These are phyloP conservation scores for Pammene aurita DNA, from an alignment of 2,888 invertebrate species.

Conservation along the genomic window DNA sequence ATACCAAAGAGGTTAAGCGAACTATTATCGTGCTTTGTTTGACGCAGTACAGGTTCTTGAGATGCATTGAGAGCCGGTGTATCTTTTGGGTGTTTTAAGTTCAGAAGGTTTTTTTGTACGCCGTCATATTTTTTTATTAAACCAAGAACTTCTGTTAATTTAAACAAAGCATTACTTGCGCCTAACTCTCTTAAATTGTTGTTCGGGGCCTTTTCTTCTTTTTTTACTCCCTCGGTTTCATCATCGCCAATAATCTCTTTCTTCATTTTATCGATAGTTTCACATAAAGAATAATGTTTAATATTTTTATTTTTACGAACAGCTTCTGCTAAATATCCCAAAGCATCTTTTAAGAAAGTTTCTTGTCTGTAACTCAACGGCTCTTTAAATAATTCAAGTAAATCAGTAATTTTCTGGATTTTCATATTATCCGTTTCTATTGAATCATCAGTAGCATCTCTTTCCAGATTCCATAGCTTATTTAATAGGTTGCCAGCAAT, in stretches of 20 bases:
- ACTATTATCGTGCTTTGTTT: conserved; percentile 51
- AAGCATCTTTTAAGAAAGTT: conserved; percentile 66
- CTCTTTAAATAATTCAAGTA: conserved; percentile 73
- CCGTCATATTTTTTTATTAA: conserved; percentile 67
- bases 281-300: conserved; percentile 65
- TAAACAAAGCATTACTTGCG: conserved; percentile 55
- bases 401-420: conserved; percentile 69
- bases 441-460: conserved; percentile 59
- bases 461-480: conserved; percentile 75
- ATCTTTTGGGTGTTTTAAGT: conserved; percentile 48
- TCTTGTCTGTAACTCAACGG: conserved; percentile 73
- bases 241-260: conserved; percentile 42
- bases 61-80: not conserved
- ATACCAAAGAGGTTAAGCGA: conserved; percentile 64
- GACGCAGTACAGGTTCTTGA: conserved; percentile 21
- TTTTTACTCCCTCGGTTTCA: conserved; percentile 36
- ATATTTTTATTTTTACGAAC: conserved; percentile 60
- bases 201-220: conserved; percentile 30
- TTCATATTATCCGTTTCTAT: conserved; percentile 66
- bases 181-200: conserved; percentile 40
- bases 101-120: conserved; percentile 56
- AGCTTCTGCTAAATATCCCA: conserved; percentile 66
- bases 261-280: conserved; percentile 55
- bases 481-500: conserved; percentile 77
- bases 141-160: conserved; percentile 64